Conservation (phyloP, 1,140 invertebrate species). For the Plutomurus gul region DNA sequence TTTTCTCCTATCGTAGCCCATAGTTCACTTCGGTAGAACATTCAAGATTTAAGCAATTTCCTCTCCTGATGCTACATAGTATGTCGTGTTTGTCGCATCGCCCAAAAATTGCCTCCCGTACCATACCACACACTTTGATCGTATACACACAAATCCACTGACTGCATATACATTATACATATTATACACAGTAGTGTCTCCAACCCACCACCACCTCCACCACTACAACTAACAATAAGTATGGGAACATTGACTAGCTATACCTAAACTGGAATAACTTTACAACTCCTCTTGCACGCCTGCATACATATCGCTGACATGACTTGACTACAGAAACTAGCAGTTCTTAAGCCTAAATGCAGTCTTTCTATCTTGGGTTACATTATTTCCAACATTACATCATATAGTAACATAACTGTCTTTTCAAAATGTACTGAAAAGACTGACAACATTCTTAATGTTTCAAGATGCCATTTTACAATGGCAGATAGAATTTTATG, state of each 20-base stretch:
- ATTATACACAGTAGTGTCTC: neutral
- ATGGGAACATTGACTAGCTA: neutral
- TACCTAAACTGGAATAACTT: neutral
- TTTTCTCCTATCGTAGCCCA: slow-evolving; percentile 27
- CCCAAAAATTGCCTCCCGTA: slow-evolving; percentile 38
- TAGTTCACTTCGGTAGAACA: slow-evolving; percentile 11
- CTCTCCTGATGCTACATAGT: slow-evolving; percentile 36
- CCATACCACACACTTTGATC: slow-evolving; percentile 19
- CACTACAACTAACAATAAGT: too few species aligned
- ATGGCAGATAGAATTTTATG: too few species aligned
- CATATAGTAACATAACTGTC: neutral
- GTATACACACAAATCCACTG: neutral
- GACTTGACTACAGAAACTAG: neutral
- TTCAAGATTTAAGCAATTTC: slow-evolving; percentile 40
- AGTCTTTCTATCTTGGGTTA: neutral
- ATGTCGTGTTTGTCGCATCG: slow-evolving; percentile 35
- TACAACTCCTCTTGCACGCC: neutral
- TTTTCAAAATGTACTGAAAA: neutral
- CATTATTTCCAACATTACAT: neutral
- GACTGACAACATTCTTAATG: too few species aligned
- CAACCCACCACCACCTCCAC: too few species aligned
- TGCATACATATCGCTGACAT: slow-evolving; percentile 23
- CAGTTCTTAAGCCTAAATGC: slow-evolving; percentile 13
- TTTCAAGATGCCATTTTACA: too few species aligned
- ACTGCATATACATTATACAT: neutral